Base-by-base conservation (phyloP, 1,140 invertebrate genomes). In the Ceratosolen fusciceps region DNA sequence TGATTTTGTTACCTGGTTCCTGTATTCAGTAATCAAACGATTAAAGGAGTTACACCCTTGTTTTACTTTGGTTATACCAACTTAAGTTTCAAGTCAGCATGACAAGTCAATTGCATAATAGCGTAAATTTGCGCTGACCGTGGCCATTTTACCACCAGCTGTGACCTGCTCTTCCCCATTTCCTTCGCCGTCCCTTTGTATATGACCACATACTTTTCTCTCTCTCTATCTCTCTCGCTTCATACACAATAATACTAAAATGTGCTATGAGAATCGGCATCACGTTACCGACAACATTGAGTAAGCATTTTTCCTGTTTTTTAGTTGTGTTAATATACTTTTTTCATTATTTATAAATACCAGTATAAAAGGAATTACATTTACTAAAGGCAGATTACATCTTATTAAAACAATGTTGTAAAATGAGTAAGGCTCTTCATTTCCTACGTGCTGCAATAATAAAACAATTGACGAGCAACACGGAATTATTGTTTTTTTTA, bases 1-100 rank as follows among this genome's bases (percentile, higher is more conserved):
- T 83, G 78, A 75, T 79, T 87, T 88, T 88, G 85, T 87, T 84
- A 29, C 31, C 39, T 39, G 16, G 0, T 34, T 14, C 77, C 67
- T 79, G 74, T 83, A 85, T 85, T 83, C 85, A 86, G 86, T 87
- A 88, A 88, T 88, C 87, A 85, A 87, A 86, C 83, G 24, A 87
- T 88, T 88, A 88, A 85, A 87, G 87, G 83, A 58, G 26, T 71
- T 39, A 58, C 75, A 26, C 65, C 49, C 47, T 34, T 26, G 9
- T 0, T 52, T 52, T 37, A 31, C 31, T 37, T 62, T 16, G 29
- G 34, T 5, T 34, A 19, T 1, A 34, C 9, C 4, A 34, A 62
- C 3, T 12, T 16, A 47, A 7, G 43, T 52, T 52, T 1, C 29
- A 16, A 10, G 0, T 52, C 3, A 47, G 2, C 12, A n/a, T 16